phyloP scores from a whole-genome alignment of 2,888 invertebrate species.

The Hoplodrina ambigua region DNA sequence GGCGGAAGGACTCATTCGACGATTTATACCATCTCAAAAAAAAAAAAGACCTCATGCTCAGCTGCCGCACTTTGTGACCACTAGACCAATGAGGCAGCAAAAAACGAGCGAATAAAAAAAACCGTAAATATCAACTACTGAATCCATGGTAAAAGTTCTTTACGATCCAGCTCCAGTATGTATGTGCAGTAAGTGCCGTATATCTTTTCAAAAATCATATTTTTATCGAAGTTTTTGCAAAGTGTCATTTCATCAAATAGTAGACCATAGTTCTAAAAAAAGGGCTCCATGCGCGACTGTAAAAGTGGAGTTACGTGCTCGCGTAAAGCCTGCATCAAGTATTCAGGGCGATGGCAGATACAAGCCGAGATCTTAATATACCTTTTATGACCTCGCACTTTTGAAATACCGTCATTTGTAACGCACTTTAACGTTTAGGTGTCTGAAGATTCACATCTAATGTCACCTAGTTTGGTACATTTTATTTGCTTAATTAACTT shows the following conservation, averaged over 20 bases:
- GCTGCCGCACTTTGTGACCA: too few relatives aligned
- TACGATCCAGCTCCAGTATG: too few relatives aligned
- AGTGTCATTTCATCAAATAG: slow-evolving; percentile 52
- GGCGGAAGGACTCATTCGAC: too few relatives aligned
- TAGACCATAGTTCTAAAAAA: slow-evolving; percentile 47
- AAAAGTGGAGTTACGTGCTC: slow-evolving; percentile 60
- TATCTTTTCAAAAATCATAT: slow-evolving; percentile 15
- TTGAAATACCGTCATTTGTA: slow-evolving; percentile 62
- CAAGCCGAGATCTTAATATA: slow-evolving; percentile 54
- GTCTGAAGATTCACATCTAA: slow-evolving; percentile 22
- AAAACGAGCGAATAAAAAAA: too few relatives aligned
- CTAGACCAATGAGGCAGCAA: too few relatives aligned
- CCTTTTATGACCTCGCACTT: slow-evolving; percentile 50
- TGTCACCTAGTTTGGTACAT: not conserved
- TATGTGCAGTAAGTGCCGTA: not conserved
- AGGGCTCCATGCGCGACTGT: slow-evolving; percentile 42
- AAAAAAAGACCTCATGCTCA: too few relatives aligned
- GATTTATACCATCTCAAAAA: too few relatives aligned
- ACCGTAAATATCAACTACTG: too few relatives aligned
- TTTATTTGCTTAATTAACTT: not conserved
- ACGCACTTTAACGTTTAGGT: slow-evolving; percentile 46
- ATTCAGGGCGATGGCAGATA: slow-evolving; percentile 67
- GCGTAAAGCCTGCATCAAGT: slow-evolving; percentile 62
- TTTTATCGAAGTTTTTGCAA: slow-evolving; percentile 20
- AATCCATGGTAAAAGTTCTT: too few relatives aligned